phyloP scores from a whole-genome alignment of 2,113 vertebrate genomes.

The Galbula dea region DNA sequence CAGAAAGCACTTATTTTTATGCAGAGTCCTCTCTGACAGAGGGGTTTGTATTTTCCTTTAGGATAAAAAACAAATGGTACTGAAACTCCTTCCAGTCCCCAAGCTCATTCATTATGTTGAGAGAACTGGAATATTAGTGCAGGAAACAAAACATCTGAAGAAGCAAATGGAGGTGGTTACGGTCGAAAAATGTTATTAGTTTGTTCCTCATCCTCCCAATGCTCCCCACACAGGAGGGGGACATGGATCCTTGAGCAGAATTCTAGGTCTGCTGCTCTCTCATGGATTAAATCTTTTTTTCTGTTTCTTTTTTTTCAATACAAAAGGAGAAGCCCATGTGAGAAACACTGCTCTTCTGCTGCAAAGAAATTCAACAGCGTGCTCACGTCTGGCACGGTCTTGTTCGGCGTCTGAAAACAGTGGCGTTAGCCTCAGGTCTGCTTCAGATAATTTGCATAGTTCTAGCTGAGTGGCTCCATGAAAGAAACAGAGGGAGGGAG shows the following conservation, averaged over 20 bases:
- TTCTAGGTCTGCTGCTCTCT: background rate
- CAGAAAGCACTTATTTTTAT: slow-evolving; percentile 68
- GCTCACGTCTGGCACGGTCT: background rate
- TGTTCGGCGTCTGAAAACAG: slow-evolving; percentile 40
- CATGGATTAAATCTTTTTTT: slow-evolving; percentile 10
- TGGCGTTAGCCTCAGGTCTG: slow-evolving; percentile 5
- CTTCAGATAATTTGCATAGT: slow-evolving; percentile 48
- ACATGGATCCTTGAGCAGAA: slow-evolving; percentile 44
- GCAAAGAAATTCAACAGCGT: slow-evolving; percentile 17
- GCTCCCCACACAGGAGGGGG: slow-evolving; percentile 8
- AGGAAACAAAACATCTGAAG: slow-evolving; percentile 42
- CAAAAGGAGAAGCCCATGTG: background rate
- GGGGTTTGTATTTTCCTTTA: slow-evolving; percentile 68
- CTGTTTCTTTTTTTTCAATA: too few relatives aligned
- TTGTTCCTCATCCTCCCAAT: slow-evolving; percentile 7
- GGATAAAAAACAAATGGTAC: slow-evolving; percentile 74
- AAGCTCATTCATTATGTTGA: slow-evolving; percentile 74
- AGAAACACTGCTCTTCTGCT: background rate
- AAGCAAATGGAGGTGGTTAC: slow-evolving; percentile 53
- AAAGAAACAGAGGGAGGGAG: background rate
- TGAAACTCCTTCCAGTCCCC: slow-evolving; percentile 64
- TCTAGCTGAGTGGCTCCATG: slow-evolving; percentile 15
- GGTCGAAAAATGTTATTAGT: slow-evolving; percentile 26
- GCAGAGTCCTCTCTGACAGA: slow-evolving; percentile 68
- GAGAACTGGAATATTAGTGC: slow-evolving; percentile 58